phyloP scores from a whole-genome alignment of 1,140 invertebrate species.

The fruit fly (Drosophila melanogaster) region Release_6_plus_ISO1_MT NT_033777.3:5011001-5011500 shows the following conservation, averaged over 20 bases:
- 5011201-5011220: constrained; percentile 42
- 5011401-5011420: too few relatives aligned
- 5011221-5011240: constrained; percentile 52
- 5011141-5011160: constrained; percentile 51
- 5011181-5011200: constrained; percentile 23
- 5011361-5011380: constrained; percentile 36
- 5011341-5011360: constrained; percentile 75
- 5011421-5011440: too few relatives aligned
- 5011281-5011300: constrained; percentile 56
- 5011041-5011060: constrained; percentile 67
- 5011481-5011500: too few relatives aligned
- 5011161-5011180: constrained; percentile 23
- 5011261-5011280: constrained; percentile 51
- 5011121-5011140: constrained; percentile 10
- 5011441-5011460: too few relatives aligned
- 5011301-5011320: constrained; percentile 45
- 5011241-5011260: constrained; percentile 73
- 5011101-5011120: constrained; percentile 52
- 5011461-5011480: too few relatives aligned
- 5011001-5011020: constrained; percentile 41
- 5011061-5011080: constrained; percentile 58
- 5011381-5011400: constrained; percentile 5
- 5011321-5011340: constrained; percentile 73
- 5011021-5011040: constrained; percentile 58
- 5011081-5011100: constrained; percentile 75